A percentile compares a stretch with the other conserved stretches of the same genome.
phyloP scores from a whole-genome alignment of 92 coral and sea anemone species.

The Porites cylindrica region DNA sequence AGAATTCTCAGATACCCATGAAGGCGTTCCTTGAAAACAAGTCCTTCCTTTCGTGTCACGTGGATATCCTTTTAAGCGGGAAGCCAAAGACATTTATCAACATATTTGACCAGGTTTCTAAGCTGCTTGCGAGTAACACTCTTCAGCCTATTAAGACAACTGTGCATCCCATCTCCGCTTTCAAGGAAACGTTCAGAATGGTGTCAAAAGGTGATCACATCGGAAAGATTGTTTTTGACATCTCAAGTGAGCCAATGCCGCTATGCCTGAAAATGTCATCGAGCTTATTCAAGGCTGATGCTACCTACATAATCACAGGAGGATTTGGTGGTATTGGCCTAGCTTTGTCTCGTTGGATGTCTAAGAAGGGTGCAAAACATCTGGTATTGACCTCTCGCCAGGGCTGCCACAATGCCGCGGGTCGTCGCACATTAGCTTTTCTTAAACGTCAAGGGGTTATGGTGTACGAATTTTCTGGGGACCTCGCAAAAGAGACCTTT shows the following conservation, averaged over 20 bases:
- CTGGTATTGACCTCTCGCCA: slow-evolving; percentile 54
- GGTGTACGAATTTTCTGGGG: slow-evolving; percentile 52
- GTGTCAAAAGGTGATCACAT: not conserved
- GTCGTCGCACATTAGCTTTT: slow-evolving; percentile 44
- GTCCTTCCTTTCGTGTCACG: not conserved
- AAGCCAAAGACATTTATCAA: not conserved
- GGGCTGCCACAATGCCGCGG: slow-evolving; percentile 43
- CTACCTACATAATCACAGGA: slow-evolving; percentile 62
- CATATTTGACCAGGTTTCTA: not conserved
- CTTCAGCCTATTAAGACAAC: slow-evolving; percentile 1
- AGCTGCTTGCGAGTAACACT: not conserved
- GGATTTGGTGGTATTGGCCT: slow-evolving; percentile 73
- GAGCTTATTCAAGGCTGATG: slow-evolving; percentile 22
- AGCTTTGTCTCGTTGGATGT: slow-evolving; percentile 62
- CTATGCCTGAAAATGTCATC: not conserved
- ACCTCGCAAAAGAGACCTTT: slow-evolving; percentile 47
- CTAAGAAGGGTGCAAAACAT: slow-evolving; percentile 63
- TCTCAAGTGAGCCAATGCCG: not conserved
- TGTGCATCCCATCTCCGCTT: not conserved
- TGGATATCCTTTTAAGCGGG: not conserved
- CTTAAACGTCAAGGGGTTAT: slow-evolving; percentile 48
- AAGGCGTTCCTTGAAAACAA: slow-evolving; percentile 1
- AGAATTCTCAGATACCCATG: not conserved
- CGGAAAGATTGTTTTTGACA: slow-evolving; percentile 2
- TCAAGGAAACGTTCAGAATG: slow-evolving; percentile 14